Conservation (phyloP, 2,797 vertebrate species). For the Neomorphus geoffroyi region DNA sequence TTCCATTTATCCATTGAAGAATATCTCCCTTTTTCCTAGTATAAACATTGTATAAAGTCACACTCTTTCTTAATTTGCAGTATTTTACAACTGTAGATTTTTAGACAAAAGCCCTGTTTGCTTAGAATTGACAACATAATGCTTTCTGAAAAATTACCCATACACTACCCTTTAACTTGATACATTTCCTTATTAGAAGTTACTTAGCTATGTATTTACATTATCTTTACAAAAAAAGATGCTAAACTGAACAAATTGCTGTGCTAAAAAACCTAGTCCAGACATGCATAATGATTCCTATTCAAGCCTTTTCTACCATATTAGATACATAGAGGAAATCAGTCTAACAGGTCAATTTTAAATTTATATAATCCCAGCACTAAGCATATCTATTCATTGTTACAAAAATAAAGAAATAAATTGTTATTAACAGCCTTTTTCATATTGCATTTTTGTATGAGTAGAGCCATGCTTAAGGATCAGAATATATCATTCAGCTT, state of each 20-base stretch:
- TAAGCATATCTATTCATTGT: background rate
- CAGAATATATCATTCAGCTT: background rate
- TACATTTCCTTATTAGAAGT: background rate
- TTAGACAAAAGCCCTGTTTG: background rate
- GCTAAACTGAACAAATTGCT: background rate
- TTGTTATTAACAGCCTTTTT: background rate
- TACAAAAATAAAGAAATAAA: background rate
- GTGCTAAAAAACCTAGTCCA: background rate
- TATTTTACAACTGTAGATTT: background rate
- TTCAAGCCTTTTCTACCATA: background rate
- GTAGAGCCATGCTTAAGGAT: background rate
- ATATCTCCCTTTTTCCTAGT: background rate
- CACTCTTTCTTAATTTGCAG: background rate
- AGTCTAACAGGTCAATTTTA: background rate
- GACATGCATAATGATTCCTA: background rate
- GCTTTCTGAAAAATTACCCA: background rate
- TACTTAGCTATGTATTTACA: background rate
- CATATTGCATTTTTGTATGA: background rate
- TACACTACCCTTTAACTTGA: background rate
- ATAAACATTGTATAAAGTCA: background rate
- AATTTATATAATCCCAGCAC: background rate
- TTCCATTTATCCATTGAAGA: background rate
- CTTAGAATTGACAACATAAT: background rate
- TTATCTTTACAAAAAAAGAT: background rate
- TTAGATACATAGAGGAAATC: background rate